Evolutionary conservation across 2,888 invertebrate genomes (phyloP).

Genomic region (Dioctria linearis): DNA sequence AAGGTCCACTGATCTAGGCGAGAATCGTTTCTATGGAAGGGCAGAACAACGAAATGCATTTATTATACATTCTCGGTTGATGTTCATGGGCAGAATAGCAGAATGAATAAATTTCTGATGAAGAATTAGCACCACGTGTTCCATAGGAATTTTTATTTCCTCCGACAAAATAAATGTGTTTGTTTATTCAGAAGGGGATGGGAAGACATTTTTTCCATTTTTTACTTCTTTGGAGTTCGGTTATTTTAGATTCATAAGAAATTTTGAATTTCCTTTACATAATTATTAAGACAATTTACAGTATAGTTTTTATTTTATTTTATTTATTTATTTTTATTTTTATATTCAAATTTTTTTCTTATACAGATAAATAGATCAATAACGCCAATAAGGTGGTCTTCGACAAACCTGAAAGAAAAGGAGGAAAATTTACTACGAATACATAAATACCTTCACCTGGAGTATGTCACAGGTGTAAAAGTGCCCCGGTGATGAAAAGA

Average conservation of each 20-base stretch:
- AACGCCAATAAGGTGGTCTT: too few relatives aligned
- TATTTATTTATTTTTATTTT: too few relatives aligned
- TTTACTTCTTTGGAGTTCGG: background rate
- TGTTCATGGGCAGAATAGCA: constrained; percentile 26
- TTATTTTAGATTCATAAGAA: constrained; percentile 25
- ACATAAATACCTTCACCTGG: too few relatives aligned
- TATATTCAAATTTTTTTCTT: too few relatives aligned
- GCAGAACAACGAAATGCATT: constrained; percentile 36
- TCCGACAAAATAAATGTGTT: too few relatives aligned
- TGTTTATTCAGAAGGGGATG: background rate
- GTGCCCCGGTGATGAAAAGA: too few relatives aligned
- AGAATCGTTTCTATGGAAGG: constrained; percentile 4
- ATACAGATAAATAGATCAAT: too few relatives aligned
- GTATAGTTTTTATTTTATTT: too few relatives aligned
- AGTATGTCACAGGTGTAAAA: too few relatives aligned
- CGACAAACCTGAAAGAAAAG: too few relatives aligned
- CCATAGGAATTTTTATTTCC: constrained; percentile 40
- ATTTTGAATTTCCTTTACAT: background rate
- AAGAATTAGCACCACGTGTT: constrained; percentile 45
- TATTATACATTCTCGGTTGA: constrained; percentile 38
- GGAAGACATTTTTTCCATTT: constrained; percentile 29
- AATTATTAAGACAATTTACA: too few relatives aligned
- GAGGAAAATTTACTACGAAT: too few relatives aligned
- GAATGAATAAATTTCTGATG: constrained; percentile 39
- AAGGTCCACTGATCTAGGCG: background rate